These are phyloP conservation scores for Cryptus viduatorius DNA, from an alignment of 2,888 invertebrate species.

Conservation along the genomic window DNA sequence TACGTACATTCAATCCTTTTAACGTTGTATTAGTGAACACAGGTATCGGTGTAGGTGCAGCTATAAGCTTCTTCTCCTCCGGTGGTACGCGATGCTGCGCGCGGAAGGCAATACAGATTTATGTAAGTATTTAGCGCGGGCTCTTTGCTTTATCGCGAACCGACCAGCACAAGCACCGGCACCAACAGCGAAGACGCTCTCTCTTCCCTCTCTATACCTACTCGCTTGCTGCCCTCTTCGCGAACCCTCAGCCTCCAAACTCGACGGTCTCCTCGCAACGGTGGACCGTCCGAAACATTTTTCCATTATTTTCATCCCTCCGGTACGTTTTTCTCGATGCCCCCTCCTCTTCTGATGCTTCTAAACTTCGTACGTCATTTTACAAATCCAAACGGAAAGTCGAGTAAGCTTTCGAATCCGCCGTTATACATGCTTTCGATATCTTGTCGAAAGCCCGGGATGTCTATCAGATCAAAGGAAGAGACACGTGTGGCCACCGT, in stretches of 20 bases:
- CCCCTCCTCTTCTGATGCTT: neutral
- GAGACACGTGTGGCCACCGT: constrained; percentile 61
- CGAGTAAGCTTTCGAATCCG: neutral
- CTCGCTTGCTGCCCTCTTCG: constrained; percentile 1
- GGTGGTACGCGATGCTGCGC: constrained; percentile 57
- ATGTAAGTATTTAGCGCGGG: constrained; percentile 85
- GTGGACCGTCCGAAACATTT: constrained; percentile 75
- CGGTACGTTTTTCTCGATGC: neutral
- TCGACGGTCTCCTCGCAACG: constrained; percentile 40
- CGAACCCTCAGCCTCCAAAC: neutral
- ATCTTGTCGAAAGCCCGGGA: constrained; percentile 55
- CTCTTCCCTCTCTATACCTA: constrained; percentile 30
- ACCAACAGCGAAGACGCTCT: constrained; percentile 64
- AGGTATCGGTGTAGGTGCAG: constrained; percentile 57
- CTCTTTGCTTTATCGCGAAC: constrained; percentile 85
- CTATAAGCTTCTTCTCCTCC: constrained; percentile 79
- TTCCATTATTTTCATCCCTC: constrained; percentile 74
- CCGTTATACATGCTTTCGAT: constrained; percentile 22
- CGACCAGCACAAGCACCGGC: constrained; percentile 81
- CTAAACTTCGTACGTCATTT: constrained; percentile 14
- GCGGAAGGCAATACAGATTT: constrained; percentile 84
- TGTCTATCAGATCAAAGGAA: constrained; percentile 74
- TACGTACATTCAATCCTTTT: constrained; percentile 28
- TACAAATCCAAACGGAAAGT: constrained; percentile 11
- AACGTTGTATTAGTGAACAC: constrained; percentile 50